Conservation (phyloP, 2,113 vertebrate species). For the Hippocampus mohnikei region DNA sequence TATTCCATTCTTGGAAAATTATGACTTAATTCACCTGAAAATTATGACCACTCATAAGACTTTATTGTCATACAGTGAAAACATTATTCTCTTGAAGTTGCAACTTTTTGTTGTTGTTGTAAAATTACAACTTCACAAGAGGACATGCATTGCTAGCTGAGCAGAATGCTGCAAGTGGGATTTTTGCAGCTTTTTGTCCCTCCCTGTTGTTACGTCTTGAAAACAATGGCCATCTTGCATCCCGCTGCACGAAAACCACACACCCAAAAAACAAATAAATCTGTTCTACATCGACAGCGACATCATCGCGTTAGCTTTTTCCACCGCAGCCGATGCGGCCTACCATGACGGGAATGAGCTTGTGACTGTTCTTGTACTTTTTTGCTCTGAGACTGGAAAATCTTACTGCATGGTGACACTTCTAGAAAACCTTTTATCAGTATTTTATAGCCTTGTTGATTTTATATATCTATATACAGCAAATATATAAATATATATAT, state of each 20-base stretch:
- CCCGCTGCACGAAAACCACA: not conserved
- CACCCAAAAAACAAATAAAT: not conserved
- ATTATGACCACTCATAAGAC: too few species aligned
- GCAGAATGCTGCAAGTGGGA: not conserved
- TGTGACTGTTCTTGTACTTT: slow-evolving; percentile 71
- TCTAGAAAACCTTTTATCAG: slow-evolving; percentile 72
- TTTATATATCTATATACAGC: slow-evolving; percentile 59
- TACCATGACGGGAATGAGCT: slow-evolving; percentile 63
- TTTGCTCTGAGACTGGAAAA: slow-evolving; percentile 62
- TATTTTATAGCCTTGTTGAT: slow-evolving; percentile 77
- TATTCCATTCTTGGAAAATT: too few species aligned
- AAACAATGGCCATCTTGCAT: slow-evolving; percentile 1
- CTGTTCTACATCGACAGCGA: not conserved
- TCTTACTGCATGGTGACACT: slow-evolving; percentile 73
- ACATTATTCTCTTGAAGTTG: too few species aligned
- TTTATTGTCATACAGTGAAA: too few species aligned
- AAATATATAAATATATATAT: slow-evolving; percentile 5
- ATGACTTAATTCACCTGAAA: too few species aligned
- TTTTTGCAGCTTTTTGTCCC: not conserved
- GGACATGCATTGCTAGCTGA: not conserved
- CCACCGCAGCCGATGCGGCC: not conserved
- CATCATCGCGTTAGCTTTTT: slow-evolving; percentile 4
- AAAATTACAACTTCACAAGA: not conserved
- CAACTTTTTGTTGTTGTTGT: not conserved
- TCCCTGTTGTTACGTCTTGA: not conserved